phyloP scores from a whole-genome alignment of 2,113 vertebrate species.

The Arothron firmamentum region DNA sequence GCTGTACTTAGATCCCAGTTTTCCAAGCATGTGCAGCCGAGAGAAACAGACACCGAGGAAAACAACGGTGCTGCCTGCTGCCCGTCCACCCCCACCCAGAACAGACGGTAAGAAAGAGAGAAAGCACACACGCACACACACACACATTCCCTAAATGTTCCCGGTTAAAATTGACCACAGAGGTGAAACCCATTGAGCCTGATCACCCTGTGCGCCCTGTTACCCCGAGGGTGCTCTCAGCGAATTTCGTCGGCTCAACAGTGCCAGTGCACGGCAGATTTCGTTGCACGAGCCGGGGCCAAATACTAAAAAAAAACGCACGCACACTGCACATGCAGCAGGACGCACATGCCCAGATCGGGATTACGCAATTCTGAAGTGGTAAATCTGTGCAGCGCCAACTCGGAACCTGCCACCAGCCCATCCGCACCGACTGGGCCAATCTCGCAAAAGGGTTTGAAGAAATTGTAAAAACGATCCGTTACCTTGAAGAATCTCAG shows the following conservation, averaged over 20 bases:
- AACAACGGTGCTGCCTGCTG: slow-evolving; percentile 37
- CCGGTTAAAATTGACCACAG: slow-evolving; percentile 2
- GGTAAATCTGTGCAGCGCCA: neutral
- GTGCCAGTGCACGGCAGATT: slow-evolving; percentile 47
- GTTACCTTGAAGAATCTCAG: no score
- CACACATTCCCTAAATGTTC: neutral
- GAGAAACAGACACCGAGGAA: slow-evolving; percentile 19
- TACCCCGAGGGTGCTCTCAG: slow-evolving; percentile 55
- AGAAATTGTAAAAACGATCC: no score
- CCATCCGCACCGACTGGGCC: slow-evolving; percentile 17
- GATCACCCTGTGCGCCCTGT: slow-evolving; percentile 64
- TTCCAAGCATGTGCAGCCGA: slow-evolving; percentile 43
- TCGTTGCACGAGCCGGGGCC: slow-evolving; percentile 24
- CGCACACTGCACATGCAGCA: neutral
- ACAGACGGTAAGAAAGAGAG: slow-evolving; percentile 13
- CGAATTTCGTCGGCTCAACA: slow-evolving; percentile 35
- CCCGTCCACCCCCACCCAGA: slow-evolving; percentile 9
- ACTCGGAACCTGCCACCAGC: slow-evolving; percentile 40
- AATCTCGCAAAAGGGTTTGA: slow-evolving; percentile 14
- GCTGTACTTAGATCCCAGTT: slow-evolving; percentile 39
- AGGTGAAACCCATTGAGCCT: slow-evolving; percentile 39
- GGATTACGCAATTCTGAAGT: slow-evolving; percentile 60
- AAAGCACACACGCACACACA: no score
- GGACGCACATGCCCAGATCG: slow-evolving; percentile 7
- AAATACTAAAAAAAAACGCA: slow-evolving; percentile 19